Conservation (phyloP, 2,888 invertebrate genomes). For the Lithophane leautieri region DNA sequence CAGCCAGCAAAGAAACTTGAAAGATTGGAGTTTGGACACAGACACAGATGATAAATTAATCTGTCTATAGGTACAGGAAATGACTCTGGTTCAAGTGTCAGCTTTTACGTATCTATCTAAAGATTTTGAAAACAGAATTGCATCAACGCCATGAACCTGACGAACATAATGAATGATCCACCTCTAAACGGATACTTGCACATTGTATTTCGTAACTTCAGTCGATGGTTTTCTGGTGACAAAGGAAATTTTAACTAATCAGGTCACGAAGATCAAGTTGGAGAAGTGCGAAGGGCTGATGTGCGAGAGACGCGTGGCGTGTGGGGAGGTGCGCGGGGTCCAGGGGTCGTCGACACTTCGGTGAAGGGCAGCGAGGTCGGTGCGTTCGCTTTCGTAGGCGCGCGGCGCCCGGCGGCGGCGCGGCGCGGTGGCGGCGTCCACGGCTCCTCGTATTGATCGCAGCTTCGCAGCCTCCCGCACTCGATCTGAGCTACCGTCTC, state of each 20-base stretch:
- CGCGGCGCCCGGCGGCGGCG: conserved; percentile 68
- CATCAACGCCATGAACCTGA: background rate
- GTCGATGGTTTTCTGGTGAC: conserved; percentile 21
- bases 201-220: background rate
- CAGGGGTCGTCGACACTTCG: conserved; percentile 87
- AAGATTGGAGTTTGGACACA: conserved; percentile 4
- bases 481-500: conserved; percentile 67
- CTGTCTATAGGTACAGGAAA: background rate
- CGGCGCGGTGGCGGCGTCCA: conserved; percentile 70
- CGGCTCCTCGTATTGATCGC: conserved; percentile 85
- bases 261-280: conserved; percentile 82
- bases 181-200: background rate
- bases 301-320: conserved; percentile 67
- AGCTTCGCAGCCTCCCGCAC: conserved; percentile 82
- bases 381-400: conserved; percentile 88
- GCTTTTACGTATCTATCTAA: conserved; percentile 1
- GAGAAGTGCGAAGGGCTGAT: conserved; percentile 78
- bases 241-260: conserved; percentile 76
- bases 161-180: background rate
- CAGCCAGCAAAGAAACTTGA: background rate
- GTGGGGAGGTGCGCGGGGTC: conserved; percentile 71
- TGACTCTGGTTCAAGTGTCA: background rate
- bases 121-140: conserved; percentile 3
- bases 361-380: conserved; percentile 89
- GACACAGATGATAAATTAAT: background rate